Evolutionary conservation across 1,140 invertebrate species (phyloP), one percentile per base, ranked within the genome.

Genomic region (Pollicipes pollicipes): DNA sequence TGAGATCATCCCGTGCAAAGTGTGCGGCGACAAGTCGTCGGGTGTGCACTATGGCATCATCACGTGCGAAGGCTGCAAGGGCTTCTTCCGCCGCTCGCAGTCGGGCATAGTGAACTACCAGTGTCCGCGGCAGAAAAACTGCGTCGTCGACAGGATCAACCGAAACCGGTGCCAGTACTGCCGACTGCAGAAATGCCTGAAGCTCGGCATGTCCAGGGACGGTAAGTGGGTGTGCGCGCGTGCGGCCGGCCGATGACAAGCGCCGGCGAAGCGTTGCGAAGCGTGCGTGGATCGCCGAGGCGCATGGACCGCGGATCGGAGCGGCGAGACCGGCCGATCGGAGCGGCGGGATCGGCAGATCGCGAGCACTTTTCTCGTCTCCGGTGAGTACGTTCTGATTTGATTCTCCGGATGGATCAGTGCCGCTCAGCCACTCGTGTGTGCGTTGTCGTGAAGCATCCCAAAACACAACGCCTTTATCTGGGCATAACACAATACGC

Each of bases 1-100:
- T 81, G 95, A 98, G 85, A 97, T 98, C 82, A 98, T 98, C 83
- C 95, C 95, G 78, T 98, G 96, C 85, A 98, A 98, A 84, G 96
- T 99, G 77, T 99, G 96, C 83, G 95, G 95, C 74, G 95, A 98
- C 86, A 98, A 98, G 82, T 97, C 93, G 77, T 97, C 93, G 70
- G 97, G 97, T 35, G 96, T 99, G 68, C 97, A 99, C 82, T 99
- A 99, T 83, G 96, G 96, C 37, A 95, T 98, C 68, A 98, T 98
- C 80, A 98, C 97, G 58, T 99, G 97, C 84, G 97, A 99, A 82
- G 97, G 97, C 71, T 99, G 97, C 84, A 99, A 98, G 84, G 96
- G 96, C 58, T 99, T 99, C 85, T 99, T 98, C 85, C 86, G 97
- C 74, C 85, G 97, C 73, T 95, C 92, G 74, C 97, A 99, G 83